Evolutionary conservation across 2,797 vertebrate genomes (phyloP), one percentile per base, ranked within the genome.

Genomic region (Zalophus californianus): DNA sequence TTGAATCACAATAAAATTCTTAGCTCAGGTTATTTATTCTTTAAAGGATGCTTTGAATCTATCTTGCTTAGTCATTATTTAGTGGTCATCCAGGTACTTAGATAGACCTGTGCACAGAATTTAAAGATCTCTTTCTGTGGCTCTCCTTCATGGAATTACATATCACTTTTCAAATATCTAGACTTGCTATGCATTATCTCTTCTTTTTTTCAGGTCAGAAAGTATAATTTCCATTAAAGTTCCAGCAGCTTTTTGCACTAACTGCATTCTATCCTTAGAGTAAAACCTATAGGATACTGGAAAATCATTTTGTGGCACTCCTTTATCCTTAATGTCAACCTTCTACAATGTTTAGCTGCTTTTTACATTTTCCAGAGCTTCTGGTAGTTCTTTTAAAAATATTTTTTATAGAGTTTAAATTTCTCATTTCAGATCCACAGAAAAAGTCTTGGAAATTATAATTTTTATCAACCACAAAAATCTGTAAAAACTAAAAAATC

Each of bases 1-100:
- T 75, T 66, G 60, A 70, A 44, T 86, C 66, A 90, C n/a, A 93
- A 41, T 79, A n/a, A 94, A 73, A 48, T 82, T 85, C 44, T 77
- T 44, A 70, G 68, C 41, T 35, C 18, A 54, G 25, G 9, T 77
- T 5, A 48, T 44, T 82, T 80, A 20, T 54, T 83, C 25, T 54
- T n/a, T 52, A 73, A 73, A 66, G 35, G 7, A 35, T n/a, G 23
- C 5, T 83, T 70, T 86, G 14, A 38, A 4, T 25, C 27, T 58
- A 1, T 60, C 18, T 56, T 70, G 3, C n/a, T 32, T 21, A 18
- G 54, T 8, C 7, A 52, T 44, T 23, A 60, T 50, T 90, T 16
- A 2, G 1, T 60, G 11, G 7, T 35, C 18, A 75, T 3, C 4
- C 38, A 35, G 3, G 16, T 18, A 82, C 75, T 12, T 90, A 14